Percentiles rank a stretch among this genome's conserved stretches.
Conservation (phyloP, 2,113 vertebrate species). For the Petromus typicus region DNA sequence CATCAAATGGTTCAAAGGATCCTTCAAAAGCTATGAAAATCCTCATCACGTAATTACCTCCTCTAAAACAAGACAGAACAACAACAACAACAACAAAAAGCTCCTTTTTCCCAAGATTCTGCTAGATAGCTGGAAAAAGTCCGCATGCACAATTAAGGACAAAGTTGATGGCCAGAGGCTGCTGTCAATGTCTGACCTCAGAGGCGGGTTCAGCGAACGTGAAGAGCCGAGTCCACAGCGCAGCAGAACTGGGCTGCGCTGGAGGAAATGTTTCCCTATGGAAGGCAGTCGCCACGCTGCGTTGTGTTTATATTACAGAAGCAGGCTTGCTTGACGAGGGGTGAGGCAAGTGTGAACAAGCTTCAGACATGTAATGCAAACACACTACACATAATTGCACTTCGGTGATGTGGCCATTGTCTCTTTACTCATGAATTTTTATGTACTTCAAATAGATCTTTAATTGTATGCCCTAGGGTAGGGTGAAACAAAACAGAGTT, state of each 20-base stretch:
- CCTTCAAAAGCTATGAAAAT: constrained; percentile 88
- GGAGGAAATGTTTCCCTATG: neutral
- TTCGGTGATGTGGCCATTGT: neutral
- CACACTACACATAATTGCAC: neutral
- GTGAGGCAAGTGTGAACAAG: constrained; percentile 76
- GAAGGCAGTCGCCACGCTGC: neutral
- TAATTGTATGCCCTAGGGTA: neutral
- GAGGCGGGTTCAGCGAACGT: neutral
- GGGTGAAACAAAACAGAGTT: neutral
- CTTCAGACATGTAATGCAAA: neutral
- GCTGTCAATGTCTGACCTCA: neutral
- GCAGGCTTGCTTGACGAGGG: constrained; percentile 36
- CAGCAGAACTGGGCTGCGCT: neutral
- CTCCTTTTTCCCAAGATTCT: neutral
- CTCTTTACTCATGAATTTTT: neutral
- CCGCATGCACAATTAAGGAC: constrained; percentile 7
- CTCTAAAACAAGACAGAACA: neutral
- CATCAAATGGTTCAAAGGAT: constrained; percentile 85
- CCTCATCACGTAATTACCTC: constrained; percentile 80
- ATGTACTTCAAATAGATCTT: neutral
- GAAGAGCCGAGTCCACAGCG: neutral
- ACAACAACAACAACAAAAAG: neutral
- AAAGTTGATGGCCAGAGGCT: neutral
- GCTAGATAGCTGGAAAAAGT: constrained; percentile 22
- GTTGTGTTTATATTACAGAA: constrained; percentile 30